Conservation (phyloP, 2,888 invertebrate genomes). For the Gryllus longicercus region DNA sequence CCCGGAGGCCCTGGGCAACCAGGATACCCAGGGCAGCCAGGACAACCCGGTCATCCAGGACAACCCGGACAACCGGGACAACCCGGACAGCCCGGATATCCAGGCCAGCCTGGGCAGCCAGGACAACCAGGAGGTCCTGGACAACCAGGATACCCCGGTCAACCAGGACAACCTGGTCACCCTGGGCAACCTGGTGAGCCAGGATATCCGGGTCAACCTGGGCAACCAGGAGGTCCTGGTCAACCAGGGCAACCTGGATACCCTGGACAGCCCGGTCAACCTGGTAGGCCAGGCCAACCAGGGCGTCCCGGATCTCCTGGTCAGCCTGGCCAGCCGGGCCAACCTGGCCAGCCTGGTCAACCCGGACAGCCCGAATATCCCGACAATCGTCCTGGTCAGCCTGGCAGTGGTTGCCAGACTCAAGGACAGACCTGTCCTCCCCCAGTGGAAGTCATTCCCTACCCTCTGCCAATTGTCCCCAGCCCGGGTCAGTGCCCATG, state of each 20-base stretch:
- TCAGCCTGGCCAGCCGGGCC: constrained; percentile 29
- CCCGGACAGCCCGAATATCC: constrained; percentile 48
- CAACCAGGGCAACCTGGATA: constrained; percentile 37
- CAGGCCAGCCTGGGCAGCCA: neutral
- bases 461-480: constrained; percentile 58
- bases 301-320: constrained; percentile 35
- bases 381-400: constrained; percentile 42
- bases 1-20: constrained; percentile 42
- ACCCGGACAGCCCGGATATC: neutral
- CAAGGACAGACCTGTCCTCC: constrained; percentile 37
- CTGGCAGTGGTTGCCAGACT: constrained; percentile 46
- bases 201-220: neutral
- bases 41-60: neutral
- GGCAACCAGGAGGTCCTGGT: constrained; percentile 34
- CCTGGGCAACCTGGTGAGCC: constrained; percentile 17
- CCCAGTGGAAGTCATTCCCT: constrained; percentile 54
- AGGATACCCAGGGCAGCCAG: constrained; percentile 36
- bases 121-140: neutral
- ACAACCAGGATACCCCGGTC: neutral
- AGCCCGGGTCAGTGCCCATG: constrained; percentile 62
- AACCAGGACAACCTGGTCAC: neutral
- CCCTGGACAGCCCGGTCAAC: constrained; percentile 39
- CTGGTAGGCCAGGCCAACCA: constrained; percentile 32
- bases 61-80: neutral
- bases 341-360: constrained; percentile 11